phyloP scores from a whole-genome alignment of 2,888 invertebrate species.

The Troilus luridus region DNA sequence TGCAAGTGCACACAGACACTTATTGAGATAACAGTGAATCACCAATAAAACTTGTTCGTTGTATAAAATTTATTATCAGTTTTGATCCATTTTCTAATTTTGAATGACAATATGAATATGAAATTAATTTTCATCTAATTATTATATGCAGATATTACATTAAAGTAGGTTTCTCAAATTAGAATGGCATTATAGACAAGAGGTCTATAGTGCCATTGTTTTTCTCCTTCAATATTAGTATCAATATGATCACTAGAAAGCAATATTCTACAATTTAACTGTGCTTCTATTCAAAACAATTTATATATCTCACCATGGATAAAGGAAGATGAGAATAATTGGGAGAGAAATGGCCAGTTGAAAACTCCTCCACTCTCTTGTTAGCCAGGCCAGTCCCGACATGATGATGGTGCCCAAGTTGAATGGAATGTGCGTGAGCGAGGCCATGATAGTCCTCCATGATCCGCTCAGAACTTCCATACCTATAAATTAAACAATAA shows the following conservation, averaged over 20 bases:
- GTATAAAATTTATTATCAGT: background rate
- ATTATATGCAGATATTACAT: too few relatives aligned
- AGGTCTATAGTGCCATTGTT: too few relatives aligned
- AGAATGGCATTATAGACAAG: too few relatives aligned
- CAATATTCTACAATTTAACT: background rate
- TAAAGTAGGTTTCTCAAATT: background rate
- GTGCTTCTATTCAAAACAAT: background rate
- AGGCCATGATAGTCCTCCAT: slow-evolving; percentile 75
- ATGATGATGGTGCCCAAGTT: slow-evolving; percentile 79
- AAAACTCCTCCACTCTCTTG: slow-evolving; percentile 78
- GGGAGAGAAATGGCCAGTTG: slow-evolving; percentile 79
- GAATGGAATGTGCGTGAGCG: slow-evolving; percentile 80
- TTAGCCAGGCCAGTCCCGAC: slow-evolving; percentile 76
- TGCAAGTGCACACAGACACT: too few relatives aligned
- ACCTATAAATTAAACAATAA: slow-evolving; percentile 67
- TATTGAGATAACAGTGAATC: background rate
- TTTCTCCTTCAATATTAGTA: too few relatives aligned
- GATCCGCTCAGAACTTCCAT: slow-evolving; percentile 76
- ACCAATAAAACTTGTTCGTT: background rate
- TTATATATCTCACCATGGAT: slow-evolving; percentile 67
- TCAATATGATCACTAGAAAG: background rate
- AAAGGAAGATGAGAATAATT: slow-evolving; percentile 73
- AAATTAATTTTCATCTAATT: background rate
- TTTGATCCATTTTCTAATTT: background rate
- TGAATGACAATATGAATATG: background rate